Evolutionary conservation across 1,140 invertebrate species (phyloP).

Genomic region (Drosophila leontia): DNA sequence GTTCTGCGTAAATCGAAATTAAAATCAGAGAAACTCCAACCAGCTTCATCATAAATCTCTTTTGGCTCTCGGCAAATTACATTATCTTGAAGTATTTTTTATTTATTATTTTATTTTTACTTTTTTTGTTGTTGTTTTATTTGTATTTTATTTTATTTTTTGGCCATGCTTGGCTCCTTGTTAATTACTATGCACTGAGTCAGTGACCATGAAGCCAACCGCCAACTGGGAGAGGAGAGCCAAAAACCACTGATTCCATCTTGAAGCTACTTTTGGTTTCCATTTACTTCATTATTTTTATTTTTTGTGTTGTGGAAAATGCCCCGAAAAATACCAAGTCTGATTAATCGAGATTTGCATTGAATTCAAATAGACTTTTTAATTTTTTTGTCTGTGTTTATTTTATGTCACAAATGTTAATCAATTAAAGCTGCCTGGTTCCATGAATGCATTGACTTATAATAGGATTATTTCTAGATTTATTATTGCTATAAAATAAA

Average conservation of each 20-base stretch:
- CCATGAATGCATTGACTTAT: not conserved
- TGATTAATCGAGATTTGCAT: not conserved
- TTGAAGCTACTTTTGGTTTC: conserved; percentile 4
- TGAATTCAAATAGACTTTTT: not conserved
- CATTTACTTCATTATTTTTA: not conserved
- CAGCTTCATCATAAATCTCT: conserved; percentile 64
- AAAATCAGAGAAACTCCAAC: conserved; percentile 21
- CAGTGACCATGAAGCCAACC: conserved; percentile 75
- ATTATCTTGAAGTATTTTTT: conserved; percentile 15
- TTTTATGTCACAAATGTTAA: not conserved
- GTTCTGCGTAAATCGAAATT: conserved; percentile 26
- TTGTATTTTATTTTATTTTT: conserved; percentile 6
- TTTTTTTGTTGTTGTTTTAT: conserved; percentile 3
- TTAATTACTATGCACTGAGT: conserved; percentile 78
- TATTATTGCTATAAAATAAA: not conserved
- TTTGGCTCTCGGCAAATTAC: conserved; percentile 22
- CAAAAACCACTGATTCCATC: conserved; percentile 15
- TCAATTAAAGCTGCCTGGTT: conserved; percentile 1
- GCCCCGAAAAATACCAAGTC: not conserved
- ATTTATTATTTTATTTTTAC: conserved; percentile 5
- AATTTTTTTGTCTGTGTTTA: not conserved
- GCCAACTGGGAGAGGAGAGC: conserved; percentile 13
- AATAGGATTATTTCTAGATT: not conserved
- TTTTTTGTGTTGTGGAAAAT: not conserved
- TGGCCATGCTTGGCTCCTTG: conserved; percentile 36